Base-by-base conservation (phyloP, 2,797 vertebrate species). In the Alectoris magna region DNA sequence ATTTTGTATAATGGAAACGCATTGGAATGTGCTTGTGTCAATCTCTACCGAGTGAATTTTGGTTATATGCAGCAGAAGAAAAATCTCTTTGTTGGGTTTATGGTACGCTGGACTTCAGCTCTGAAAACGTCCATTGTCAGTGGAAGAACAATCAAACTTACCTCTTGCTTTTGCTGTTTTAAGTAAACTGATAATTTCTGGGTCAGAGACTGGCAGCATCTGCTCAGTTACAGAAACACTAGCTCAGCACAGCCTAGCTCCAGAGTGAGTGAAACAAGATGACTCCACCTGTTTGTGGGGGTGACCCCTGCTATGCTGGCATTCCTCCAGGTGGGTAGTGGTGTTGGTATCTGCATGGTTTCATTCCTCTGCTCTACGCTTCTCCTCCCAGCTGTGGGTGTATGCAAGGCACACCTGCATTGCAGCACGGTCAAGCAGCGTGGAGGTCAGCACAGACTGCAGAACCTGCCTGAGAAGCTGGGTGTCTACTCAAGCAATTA, bases 331-430 rank as follows among this genome's bases (percentile, higher is more conserved):
- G 39, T 70, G 73, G 46, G 5, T 72, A 77, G 7, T 60, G 27
- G 15, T 48, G 71, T 7, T 85, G 81, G 48, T 26, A 34, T 70
- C n/a, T 41, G 68, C 2, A 10, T 29, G 44, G 39, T 9, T 58
- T 88, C 60, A 5, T 41, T 66, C 38, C 48, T 66, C 6, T 6
- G 3, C 13, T 31, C 27, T 29, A 59, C 13, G 4, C 49, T 34
- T 91, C 90, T 66, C 58, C 77, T 86, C 63, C 91, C n/a, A 18
- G 71, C 71, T 60, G 84, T 51, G 67, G 77, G 59, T 71, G 87
- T 53, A 67, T 63, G 77, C 53, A 4, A 2, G 8, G 44, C 78
- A 80, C 60, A 23, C 36, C 87, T 60, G 48, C 22, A 15, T 19
- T 48, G 31, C 80, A 60, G 38, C 51, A 14, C 0, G 0, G 39